Base-by-base conservation (phyloP, 53 echinoderm and acorn worm genomes). In the Pentamera pediparva region DNA sequence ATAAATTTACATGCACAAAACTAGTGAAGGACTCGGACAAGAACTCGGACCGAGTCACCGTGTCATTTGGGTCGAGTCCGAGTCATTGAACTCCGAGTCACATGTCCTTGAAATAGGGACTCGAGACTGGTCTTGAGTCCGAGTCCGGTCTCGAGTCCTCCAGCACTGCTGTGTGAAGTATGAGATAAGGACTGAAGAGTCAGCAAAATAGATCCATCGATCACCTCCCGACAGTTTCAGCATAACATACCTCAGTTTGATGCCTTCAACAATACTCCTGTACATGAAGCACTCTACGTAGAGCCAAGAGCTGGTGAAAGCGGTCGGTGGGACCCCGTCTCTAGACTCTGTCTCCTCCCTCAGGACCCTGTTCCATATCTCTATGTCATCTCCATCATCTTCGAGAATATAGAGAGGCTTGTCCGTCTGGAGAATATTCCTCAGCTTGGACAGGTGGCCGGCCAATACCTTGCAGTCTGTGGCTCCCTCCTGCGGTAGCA, bases 261-360 rank as follows among this genome's bases (percentile, higher is more conserved):
- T 87, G 6, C 76, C 70, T 31, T 95, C 87, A 70, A 65, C 83
- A 49, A 95, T 87, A 54, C 67, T 79, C 35, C 95, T 78, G 56
- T 95, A 95, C 90, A 90, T 90, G 75, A 77, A 84, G 51, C 90
- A 95, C 76, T 91, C 95, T 0, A 85, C 77, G 35, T 87, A 89
- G 4, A 95, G 75, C 95, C 95, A 95, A 18, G 90, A 70, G 4
- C 86, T 75, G 21, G 79, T 70, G 78, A 85, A 95, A 79, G 85
- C 87, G 49, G 77, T 87, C 19, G 92, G 81, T 4, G 86, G 81
- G 3, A 77, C 76, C 1, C 64, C 85, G 36, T 79, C 75, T 32
- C 62, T 76, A 4, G 35, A n/a, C 6, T 62, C 69, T 28, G 75
- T 89, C 74, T 91, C 88, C 18, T 71, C 39, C 27, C 80, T 79